Evolutionary conservation across 2,888 invertebrate species (phyloP).

Genomic region (Drosophila sordidula): DNA sequence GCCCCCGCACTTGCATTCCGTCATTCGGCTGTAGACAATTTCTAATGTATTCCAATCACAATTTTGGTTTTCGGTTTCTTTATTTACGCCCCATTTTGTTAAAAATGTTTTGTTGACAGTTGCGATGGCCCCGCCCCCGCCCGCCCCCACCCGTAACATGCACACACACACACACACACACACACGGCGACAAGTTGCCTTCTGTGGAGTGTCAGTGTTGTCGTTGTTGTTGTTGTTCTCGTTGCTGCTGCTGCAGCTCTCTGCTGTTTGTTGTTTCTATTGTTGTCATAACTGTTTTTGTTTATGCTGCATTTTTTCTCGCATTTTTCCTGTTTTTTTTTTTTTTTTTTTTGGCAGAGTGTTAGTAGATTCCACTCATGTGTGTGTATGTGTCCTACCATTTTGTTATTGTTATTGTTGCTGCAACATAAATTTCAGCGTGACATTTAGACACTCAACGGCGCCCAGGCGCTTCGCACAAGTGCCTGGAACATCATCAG

Average conservation of each 20-base stretch:
- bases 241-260: conserved; percentile 55
- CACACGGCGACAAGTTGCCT: conserved; percentile 39
- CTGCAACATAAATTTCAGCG: conserved; percentile 62
- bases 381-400: conserved; percentile 18
- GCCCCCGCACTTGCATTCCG: conserved; percentile 19
- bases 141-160: not conserved
- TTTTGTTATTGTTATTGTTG: conserved; percentile 45
- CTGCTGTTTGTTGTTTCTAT: conserved; percentile 62
- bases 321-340: conserved; percentile 8
- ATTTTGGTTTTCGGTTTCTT: conserved; percentile 35
- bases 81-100: conserved; percentile 43
- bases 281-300: conserved; percentile 74
- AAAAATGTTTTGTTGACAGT: conserved; percentile 70
- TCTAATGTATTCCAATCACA: conserved; percentile 70
- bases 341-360: conserved; percentile 3
- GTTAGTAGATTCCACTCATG: conserved; percentile 7
- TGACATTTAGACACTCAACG: conserved; percentile 67
- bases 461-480: conserved; percentile 21
- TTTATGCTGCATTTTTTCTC: conserved; percentile 52
- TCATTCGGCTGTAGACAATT: conserved; percentile 37
- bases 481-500: conserved; percentile 51
- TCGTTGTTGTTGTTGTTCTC: conserved; percentile 33
- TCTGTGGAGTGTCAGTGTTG: conserved; percentile 46
- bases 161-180: not conserved
- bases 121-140: conserved; percentile 11